Base-by-base conservation (phyloP, 2,113 vertebrate species). In the Plestiodon gilberti region DNA sequence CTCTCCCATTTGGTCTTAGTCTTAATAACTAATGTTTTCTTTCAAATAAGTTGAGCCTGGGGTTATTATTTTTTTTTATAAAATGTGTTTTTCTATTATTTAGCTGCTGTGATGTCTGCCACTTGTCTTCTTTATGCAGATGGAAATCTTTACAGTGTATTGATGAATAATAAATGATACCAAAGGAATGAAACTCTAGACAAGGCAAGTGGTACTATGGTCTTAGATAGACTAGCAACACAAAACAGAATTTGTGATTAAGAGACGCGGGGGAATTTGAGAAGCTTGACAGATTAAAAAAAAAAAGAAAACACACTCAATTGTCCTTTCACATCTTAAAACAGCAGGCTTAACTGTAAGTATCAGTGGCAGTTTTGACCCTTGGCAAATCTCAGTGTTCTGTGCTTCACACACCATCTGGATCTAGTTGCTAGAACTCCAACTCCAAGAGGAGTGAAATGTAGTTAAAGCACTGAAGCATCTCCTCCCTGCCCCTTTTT, bases 151-250 rank as follows among this genome's bases (percentile, higher is more conserved):
- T 77, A 62, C 14, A 62, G 57, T 86, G 55, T 80, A 81, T 75
- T 88, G 48, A 78, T 78, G 33, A 87, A 85, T 70, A 23, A 23
- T 40, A 79, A 82, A 43, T 62, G n/a, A 52, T 23, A 57, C 0
- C 1, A 2, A 84, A 28, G 18, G 4, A 90, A 85, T 4, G 22
- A 73, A 86, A 78, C 6, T 80, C 30, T 87, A 38, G 43, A 35
- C 59, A 87, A 88, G 86, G 76, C 57, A 71, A 52, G 18, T 61
- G 13, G 9, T 22, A 2, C 64, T 55, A 11, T 15, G 78, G 3
- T 55, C 33, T 67, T 65, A 64, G 77, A 62, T 23, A 81, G 65
- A 20, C 40, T 48, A 78, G 28, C 40, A 87, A 48, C 62, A 92
- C 4, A 28, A 38, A 85, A 70, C 22, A 65, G 25, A 73, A 78